Evolutionary conservation across 2,888 invertebrate genomes (phyloP).

Genomic region (Nemurella pictetii): DNA sequence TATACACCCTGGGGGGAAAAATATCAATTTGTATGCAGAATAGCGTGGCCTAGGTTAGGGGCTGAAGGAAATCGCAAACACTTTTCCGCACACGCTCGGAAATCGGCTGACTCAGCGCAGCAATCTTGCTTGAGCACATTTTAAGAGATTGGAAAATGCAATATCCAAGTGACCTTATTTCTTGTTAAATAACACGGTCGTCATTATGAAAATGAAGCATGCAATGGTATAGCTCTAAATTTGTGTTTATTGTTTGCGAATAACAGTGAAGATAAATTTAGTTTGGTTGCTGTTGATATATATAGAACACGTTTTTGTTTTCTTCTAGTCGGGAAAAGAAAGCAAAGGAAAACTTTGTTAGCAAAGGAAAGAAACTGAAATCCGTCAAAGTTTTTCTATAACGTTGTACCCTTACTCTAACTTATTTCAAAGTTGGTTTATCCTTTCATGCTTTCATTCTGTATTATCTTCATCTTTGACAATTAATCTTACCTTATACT

Average conservation of each 20-base stretch:
- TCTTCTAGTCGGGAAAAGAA: not conserved
- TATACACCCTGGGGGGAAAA: constrained; percentile 33
- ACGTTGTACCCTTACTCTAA: not conserved
- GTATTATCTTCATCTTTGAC: not conserved
- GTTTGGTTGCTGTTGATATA: not conserved
- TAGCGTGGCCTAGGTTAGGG: constrained; percentile 4
- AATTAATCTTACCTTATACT: constrained; percentile 12
- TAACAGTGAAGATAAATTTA: not conserved
- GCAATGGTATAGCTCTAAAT: not conserved
- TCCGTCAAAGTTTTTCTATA: not conserved
- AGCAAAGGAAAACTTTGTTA: not conserved
- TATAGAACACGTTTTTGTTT: not conserved
- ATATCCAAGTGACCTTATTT: not conserved
- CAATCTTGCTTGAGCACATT: not conserved
- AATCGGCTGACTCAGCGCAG: not conserved
- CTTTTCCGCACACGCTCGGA: not conserved
- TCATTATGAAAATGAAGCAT: not conserved
- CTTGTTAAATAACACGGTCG: not conserved
- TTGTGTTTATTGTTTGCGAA: not conserved
- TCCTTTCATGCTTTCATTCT: not conserved
- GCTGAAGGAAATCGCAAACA: not conserved
- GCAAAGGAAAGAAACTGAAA: not conserved
- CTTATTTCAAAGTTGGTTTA: constrained; percentile 1
- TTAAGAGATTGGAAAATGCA: not conserved
- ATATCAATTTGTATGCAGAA: constrained; percentile 39